Evolutionary conservation across 2,797 vertebrate species (phyloP), one percentile per base, ranked within the genome.

Genomic region (Manis crassicaudata): DNA sequence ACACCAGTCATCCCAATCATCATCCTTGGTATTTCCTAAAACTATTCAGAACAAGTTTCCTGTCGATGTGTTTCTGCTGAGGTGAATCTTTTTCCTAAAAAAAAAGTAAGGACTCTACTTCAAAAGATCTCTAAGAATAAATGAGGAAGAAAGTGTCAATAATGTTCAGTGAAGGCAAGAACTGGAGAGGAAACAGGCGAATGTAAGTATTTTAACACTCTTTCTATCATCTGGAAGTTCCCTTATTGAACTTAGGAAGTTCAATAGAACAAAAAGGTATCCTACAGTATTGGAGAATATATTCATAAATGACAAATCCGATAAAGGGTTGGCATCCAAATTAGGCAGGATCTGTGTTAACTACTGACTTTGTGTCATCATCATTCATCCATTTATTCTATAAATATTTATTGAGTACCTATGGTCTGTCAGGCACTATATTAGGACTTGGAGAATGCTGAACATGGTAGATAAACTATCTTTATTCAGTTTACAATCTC

Each of bases 121-220:
- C 77, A 77, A 95, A 50, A 96, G 43, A 73, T 76, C 46, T 86
- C 85, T 72, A 68, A 89, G 56, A 83, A 94, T 56, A 88, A 88
- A 92, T 50, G 63, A 86, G 50, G 35, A 52, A 82, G 27, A 79
- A 72, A 93, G 77, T 62, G 17, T 77, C 92, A 72, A 92, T 89
- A 37, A 92, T 82, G 46, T 68, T 85, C 50, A 43, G 4, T 37
- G 13, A 67, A 88, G 21, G 37, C 7, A 93, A 88, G 32, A 35
- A 25, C 37, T 92, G 17, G 6, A 20, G 63, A 77, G 32, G n/a
- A 65, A 65, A 92, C 46, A 83, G 67, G 50, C 94, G 7, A 63
- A 37, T 32, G 7, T 29, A 58, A 82, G 13, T 86, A 29, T 35
- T 35, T 35, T 11, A n/a, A 63, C n/a, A 91, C 52, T 89, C 25